These are phyloP conservation scores for Oreochromis mossambicus DNA, from an alignment of 2,797 vertebrate species.

Conservation along the genomic window DNA sequence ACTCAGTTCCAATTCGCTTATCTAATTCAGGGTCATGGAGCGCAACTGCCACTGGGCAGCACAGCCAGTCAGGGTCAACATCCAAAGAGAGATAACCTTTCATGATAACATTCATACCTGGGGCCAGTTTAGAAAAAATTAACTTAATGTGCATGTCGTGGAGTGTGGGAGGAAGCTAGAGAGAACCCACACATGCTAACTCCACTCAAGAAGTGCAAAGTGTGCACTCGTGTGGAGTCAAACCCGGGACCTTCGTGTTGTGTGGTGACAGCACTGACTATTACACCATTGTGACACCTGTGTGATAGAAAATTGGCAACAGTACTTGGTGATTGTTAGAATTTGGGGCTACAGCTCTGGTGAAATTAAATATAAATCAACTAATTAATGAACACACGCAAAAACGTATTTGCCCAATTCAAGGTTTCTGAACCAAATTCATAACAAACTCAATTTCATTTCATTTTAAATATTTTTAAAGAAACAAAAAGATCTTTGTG, in stretches of 20 bases:
- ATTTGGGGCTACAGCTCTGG: not conserved
- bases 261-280: not conserved
- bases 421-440: not conserved
- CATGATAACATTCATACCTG: not conserved
- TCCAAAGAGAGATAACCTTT: not conserved
- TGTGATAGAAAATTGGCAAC: not conserved
- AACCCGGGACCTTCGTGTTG: not conserved
- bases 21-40: not conserved
- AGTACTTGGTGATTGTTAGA: not conserved
- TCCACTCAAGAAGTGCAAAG: not conserved
- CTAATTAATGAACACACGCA: not conserved
- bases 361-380: not conserved
- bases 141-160: not conserved
- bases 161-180: not conserved
- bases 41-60: not conserved
- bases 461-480: not conserved
- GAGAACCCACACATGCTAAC: not conserved
- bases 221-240: not conserved
- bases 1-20: not conserved
- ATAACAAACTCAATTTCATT: not conserved
- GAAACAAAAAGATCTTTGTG: not conserved
- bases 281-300: not conserved
- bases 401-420: not conserved
- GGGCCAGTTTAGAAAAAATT: not conserved
- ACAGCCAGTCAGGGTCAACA: not conserved